Base-by-base conservation (phyloP, 2,113 vertebrate genomes). In the Leucopsar rothschildi region DNA sequence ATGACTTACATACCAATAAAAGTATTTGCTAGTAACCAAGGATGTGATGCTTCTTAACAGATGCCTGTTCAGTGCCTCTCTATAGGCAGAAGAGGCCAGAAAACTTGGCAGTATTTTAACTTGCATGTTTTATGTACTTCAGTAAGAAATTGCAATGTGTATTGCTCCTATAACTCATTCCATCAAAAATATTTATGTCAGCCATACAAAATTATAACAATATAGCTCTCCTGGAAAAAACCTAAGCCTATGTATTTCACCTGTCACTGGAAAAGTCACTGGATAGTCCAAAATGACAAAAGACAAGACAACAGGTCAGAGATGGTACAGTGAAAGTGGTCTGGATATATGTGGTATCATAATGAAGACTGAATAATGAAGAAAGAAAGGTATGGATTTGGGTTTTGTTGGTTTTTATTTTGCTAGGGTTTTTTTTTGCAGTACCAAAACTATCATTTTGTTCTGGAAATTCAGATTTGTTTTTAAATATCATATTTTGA, bases 171-270 rank as follows among this genome's bases (percentile, higher is more conserved):
- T 88, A 93, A 94, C 31, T 91, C 71, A 92, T 94, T 93, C 68
- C 42, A 95, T 90, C 94, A 94, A 88, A 95, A 91, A 92, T 91
- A 90, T 95, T 94, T 95, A 92, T 82, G 82, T 49, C 87, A 90
- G 44, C 55, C 44, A 70, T 45, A 83, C 75, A 93, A 90, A 90
- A 95, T 92, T 88, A 88, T 86, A 94, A 93, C 80, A 89, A 40
- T 66, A 56, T 49, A 86, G 60, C 45, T 78, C 68, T 80, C 33
- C 71, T 68, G 79, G 75, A 96, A 92, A 85, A 86, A 96, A 77
- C 9, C 17, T 59, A 93, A 90, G 75, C 14, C 71, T 53, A 1
- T 37, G 33, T 73, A 81, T 88, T 95, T 90, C 85, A 90, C 0
- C 27, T 93, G 85, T 70, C 92, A 60, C 33, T 81, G 56, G 47